Conservation (phyloP, 2,888 invertebrate genomes). For the Heliconius sara region DNA sequence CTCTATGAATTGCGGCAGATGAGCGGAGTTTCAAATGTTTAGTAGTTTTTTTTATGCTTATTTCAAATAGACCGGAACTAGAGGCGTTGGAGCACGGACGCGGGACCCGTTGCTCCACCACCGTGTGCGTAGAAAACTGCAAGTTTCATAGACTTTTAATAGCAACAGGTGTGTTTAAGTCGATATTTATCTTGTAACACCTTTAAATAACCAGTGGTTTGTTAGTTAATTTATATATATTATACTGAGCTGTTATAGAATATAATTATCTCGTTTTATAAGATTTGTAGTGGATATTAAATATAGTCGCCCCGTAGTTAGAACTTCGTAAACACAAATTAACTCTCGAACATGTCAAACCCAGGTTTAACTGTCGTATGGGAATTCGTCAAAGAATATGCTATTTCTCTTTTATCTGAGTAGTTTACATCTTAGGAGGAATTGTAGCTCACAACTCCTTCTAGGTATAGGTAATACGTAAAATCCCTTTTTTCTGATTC, state of each 20-base stretch:
- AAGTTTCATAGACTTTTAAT: conserved; percentile 9
- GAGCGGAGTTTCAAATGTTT: conserved; percentile 50
- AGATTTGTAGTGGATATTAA: background rate
- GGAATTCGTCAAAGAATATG: background rate
- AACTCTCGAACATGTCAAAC: background rate
- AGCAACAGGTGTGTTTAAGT: background rate
- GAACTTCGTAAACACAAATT: background rate
- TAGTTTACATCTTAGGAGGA: background rate
- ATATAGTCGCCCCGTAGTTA: background rate
- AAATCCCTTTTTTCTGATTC: too few species aligned
- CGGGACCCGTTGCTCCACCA: conserved; percentile 26
- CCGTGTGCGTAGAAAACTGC: background rate
- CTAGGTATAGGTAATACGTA: background rate
- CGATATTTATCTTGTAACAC: conserved; percentile 3
- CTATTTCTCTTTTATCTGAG: background rate
- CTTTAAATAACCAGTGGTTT: conserved; percentile 1
- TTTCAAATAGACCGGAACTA: conserved; percentile 57
- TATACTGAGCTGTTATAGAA: background rate
- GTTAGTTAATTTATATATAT: background rate
- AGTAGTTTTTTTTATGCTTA: conserved; percentile 45
- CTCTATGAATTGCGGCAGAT: conserved; percentile 44
- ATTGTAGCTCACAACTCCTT: background rate
- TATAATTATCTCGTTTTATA: conserved; percentile 10
- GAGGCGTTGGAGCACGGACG: conserved; percentile 49
- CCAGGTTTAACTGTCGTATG: too few species aligned